Conservation (phyloP, 2,888 invertebrate species). For the Carterocephalus palaemon region DNA sequence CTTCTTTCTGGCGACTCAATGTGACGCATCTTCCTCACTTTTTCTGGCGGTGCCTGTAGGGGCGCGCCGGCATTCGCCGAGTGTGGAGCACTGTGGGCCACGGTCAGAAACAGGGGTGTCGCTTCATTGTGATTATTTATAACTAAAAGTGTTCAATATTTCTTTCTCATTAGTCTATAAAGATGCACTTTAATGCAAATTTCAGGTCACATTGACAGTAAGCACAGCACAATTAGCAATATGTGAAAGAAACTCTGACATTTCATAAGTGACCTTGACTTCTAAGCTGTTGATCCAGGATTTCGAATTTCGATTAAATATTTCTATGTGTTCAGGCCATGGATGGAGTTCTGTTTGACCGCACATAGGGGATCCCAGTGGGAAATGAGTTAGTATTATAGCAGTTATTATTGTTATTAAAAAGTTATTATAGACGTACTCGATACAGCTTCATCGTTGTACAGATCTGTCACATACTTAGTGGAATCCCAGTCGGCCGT, state of each 20-base stretch:
- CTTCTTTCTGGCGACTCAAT: constrained; percentile 83
- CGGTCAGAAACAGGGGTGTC: constrained; percentile 86
- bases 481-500: constrained; percentile 77
- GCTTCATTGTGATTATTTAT: constrained; percentile 78
- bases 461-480: constrained; percentile 84
- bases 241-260: too few species aligned
- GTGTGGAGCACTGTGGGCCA: constrained; percentile 90
- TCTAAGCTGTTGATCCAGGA: too few species aligned
- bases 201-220: too few species aligned
- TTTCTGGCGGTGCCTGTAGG: constrained; percentile 85
- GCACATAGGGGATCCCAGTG: too few species aligned
- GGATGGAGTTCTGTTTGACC: too few species aligned
- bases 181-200: too few species aligned
- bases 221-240: too few species aligned
- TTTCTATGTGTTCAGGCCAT: too few species aligned
- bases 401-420: not conserved
- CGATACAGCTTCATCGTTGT: constrained; percentile 81
- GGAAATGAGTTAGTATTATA: not conserved
- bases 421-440: constrained; percentile 43
- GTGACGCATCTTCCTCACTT: constrained; percentile 83
- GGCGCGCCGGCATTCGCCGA: constrained; percentile 83
- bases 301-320: too few species aligned
- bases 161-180: too few species aligned
- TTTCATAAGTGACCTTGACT: too few species aligned
- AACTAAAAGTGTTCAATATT: constrained; percentile 56